Evolutionary conservation across 2,888 invertebrate species (phyloP), one percentile per base, ranked within the genome.

Genomic region (Sinodicranocentrus sp.): DNA sequence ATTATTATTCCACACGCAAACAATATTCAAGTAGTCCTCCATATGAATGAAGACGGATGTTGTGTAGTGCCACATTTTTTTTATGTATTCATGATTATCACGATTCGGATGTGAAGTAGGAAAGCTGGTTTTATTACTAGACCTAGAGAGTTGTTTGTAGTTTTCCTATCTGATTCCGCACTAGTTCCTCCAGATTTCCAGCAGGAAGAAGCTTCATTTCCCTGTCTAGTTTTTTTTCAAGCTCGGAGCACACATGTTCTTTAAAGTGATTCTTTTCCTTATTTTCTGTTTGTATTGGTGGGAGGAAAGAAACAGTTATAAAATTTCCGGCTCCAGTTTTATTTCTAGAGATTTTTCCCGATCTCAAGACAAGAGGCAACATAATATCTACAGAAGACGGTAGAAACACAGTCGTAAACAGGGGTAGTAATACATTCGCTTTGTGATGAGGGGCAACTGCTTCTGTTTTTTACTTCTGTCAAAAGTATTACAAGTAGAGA

Each of bases 31-130:
- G 61, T 61, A 61, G 13, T 26, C 25, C 2, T 17, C 48, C 15
- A 19, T 23, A 52, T 79, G 78, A 65, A 71, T 54, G 65, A 48
- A 71, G 54, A 70, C 71, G 79, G 79, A 79, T 79, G 79, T 79
- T 61, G 54, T 23, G 21, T 79, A 71, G 54, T 23, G 21, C 25
- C 23, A 57, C 21, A 25, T 28, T 70, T 57, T 59, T 68, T 28
- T 54, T 54, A 1, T 26, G 19, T 48, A 77, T 48, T 48, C 48
- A 48, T 48, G n/a, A 48, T 48, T 2, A 48, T 48, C 48, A 48
- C 48, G 17, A 17, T 5, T 65, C 13, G 13, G 21, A 57, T 65
- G 15, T 43, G 19, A 21, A 21, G 15, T 52, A 57, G 23, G 21
- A 57, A 57, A 25, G 57, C 2, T 19, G 57, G 21, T 25, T 8